Evolutionary conservation across 2,888 invertebrate genomes (phyloP).

Genomic region (Nemotelus pantherinus): DNA sequence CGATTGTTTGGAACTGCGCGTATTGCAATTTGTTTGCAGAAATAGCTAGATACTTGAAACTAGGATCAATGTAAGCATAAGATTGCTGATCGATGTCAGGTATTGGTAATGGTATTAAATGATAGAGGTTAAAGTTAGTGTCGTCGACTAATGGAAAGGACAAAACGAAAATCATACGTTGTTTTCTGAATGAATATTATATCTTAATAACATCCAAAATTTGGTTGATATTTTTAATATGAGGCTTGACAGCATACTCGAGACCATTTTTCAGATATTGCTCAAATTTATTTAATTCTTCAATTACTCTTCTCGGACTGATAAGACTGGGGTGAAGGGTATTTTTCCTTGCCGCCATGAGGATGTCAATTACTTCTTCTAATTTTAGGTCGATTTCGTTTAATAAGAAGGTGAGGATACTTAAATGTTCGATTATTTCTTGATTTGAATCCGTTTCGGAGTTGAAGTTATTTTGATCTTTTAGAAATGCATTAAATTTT

Average conservation of each 20-base stretch:
- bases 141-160: conserved; percentile 10
- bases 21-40: conserved; percentile 28
- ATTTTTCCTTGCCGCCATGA: conserved; percentile 50
- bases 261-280: conserved; percentile 10
- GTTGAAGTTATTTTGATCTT: conserved; percentile 7
- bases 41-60: conserved; percentile 25
- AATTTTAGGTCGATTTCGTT: conserved; percentile 49
- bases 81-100: conserved; percentile 17
- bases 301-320: conserved; percentile 46
- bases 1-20: background rate
- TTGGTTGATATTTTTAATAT: conserved; percentile 1
- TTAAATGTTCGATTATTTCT: conserved; percentile 33
- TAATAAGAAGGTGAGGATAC: conserved; percentile 46
- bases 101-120: conserved; percentile 30
- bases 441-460: background rate
- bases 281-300: conserved; percentile 42
- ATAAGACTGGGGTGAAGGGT: conserved; percentile 51
- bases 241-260: background rate
- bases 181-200: background rate
- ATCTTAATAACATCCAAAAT: conserved; percentile 2
- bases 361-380: conserved; percentile 46
- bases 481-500: conserved; percentile 8
- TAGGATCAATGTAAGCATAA: conserved; percentile 42
- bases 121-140: conserved; percentile 6
- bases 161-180: conserved; percentile 7